Percentiles rank a stretch among this genome's conserved stretches.
Evolutionary conservation across 2,888 invertebrate species (phyloP).

Genomic region (Sphecodes monilicornis): DNA sequence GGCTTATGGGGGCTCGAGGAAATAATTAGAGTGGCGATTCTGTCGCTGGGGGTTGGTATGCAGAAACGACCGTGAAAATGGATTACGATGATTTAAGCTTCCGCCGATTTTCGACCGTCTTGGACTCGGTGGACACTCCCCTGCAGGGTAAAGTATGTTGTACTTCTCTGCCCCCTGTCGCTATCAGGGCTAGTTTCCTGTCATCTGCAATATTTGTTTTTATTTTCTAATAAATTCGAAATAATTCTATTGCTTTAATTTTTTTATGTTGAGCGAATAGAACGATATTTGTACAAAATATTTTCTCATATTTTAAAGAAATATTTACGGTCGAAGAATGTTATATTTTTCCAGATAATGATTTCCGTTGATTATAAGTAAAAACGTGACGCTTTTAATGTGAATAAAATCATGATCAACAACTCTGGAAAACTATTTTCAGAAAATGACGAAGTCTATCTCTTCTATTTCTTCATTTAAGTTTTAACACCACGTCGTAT

Average conservation of each 20-base stretch:
- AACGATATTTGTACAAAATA: neutral
- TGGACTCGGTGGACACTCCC: neutral
- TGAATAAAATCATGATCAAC: no score
- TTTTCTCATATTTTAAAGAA: neutral
- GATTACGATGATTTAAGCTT: slow-evolving; percentile 58
- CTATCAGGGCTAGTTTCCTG: no score
- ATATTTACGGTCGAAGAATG: no score
- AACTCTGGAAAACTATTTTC: no score
- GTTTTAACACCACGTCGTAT: neutral
- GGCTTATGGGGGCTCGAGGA: slow-evolving; percentile 41
- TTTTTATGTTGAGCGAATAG: neutral
- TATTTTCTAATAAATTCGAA: no score
- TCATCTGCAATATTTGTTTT: no score
- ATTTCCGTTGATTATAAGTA: neutral
- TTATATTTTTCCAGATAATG: neutral
- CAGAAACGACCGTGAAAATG: slow-evolving; percentile 68
- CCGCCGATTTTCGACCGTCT: neutral
- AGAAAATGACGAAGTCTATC: no score
- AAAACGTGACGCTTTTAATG: no score
- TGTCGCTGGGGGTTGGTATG: slow-evolving; percentile 21
- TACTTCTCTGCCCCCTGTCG: no score
- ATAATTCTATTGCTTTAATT: no score
- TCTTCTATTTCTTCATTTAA: neutral
- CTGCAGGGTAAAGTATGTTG: no score
- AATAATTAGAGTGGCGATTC: slow-evolving; percentile 55